Base-by-base conservation (phyloP, 2,888 invertebrate species). In the Pterostichus niger region DNA sequence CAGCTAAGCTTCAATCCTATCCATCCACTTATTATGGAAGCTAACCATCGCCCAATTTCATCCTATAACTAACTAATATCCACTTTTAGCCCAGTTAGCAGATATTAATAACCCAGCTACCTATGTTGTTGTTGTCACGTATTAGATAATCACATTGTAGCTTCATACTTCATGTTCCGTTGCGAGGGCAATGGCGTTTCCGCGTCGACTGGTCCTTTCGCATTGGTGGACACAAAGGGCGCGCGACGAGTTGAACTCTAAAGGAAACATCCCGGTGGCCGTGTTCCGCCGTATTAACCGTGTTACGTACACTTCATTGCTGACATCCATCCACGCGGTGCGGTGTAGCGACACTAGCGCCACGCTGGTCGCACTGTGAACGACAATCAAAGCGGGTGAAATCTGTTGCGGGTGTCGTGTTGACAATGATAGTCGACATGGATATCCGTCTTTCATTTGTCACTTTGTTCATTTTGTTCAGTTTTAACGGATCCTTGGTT, bases 191-290 rank as follows among this genome's bases (percentile, higher is more conserved):
- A 59, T 77, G 77, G 77, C 77, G 77, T 77, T 77, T 77, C 77
- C 77, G 15, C 56, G 71, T 56, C 77, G 77, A 33, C 35, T 56
- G 56, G 75, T 17, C 77, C 71, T 71, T 71, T 71, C 56, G 56
- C 77, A 6, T 24, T 17, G 44, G 46, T 46, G 68, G 80, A 71
- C 59, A 80, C 81, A 81, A 81, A 82, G 73, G 71, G 54, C 54
- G 40, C 40, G 40, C 40, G 40, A 40, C 40, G 40, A 40, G 40
- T 40, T 40, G 40, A 40, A 40, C 40, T 40, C 40, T 52, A 89
- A 89, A 89, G 89, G 88, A 89, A 89, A 88, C 88, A 88, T 88
- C 87, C 40, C 88, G 88, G 87, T 88, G 87, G 86, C 86, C 87
- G 35, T 82, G 75, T 89, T 89, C 88, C 88, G 86, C 87, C 86